Evolutionary conservation across 2,888 invertebrate genomes (phyloP).

Genomic region (Dicyrtoma fusca): DNA sequence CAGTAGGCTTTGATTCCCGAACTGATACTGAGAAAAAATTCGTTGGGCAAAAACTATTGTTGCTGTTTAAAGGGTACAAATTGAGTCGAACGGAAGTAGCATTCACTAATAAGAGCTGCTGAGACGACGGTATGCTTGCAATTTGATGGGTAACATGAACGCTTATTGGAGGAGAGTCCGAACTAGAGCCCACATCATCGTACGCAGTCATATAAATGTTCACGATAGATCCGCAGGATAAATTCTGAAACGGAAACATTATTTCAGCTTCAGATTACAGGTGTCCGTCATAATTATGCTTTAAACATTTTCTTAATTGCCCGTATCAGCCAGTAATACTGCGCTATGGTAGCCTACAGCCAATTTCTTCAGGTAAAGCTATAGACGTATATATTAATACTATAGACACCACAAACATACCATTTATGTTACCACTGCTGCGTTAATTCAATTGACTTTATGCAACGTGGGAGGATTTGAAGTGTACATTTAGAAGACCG

Average conservation of each 20-base stretch:
- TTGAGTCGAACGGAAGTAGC: conserved; percentile 49
- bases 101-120: conserved; percentile 49
- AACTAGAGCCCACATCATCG: conserved; percentile 51
- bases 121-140: conserved; percentile 40
- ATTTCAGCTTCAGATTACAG: too few relatives aligned
- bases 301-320: too few relatives aligned
- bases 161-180: conserved; percentile 51
- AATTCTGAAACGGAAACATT: conserved; percentile 46
- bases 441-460: too few relatives aligned
- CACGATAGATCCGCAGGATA: conserved; percentile 52
- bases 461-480: too few relatives aligned
- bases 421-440: too few relatives aligned
- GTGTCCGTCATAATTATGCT: too few relatives aligned
- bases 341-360: too few relatives aligned
- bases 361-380: too few relatives aligned
- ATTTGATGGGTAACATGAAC: conserved; percentile 52
- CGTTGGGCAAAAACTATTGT: conserved; percentile 49
- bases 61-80: conserved; percentile 50
- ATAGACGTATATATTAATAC: too few relatives aligned
- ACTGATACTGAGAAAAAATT: conserved; percentile 49
- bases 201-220: conserved; percentile 55
- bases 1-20: conserved; percentile 43
- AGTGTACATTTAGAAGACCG: too few relatives aligned
- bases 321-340: too few relatives aligned
- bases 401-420: too few relatives aligned